These are phyloP conservation scores for Ischnura elegans DNA, from an alignment of 2,888 invertebrate species.

Conservation along the genomic window DNA sequence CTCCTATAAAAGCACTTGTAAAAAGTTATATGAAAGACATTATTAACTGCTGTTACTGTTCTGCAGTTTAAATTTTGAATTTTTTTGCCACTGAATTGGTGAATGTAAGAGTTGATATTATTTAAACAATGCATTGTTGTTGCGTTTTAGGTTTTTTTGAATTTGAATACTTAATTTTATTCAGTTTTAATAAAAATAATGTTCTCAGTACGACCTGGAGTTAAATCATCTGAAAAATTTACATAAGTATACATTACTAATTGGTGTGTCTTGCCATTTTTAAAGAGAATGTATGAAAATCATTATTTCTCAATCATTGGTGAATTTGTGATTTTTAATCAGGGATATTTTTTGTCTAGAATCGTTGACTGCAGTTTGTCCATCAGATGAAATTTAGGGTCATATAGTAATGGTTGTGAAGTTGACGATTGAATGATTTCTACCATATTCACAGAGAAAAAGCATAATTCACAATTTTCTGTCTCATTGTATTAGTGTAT, in stretches of 20 bases:
- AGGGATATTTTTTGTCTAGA: background rate
- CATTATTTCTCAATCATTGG: background rate
- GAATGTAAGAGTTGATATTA: background rate
- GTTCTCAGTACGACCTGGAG: background rate
- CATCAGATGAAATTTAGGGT: background rate
- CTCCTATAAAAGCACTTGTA: conserved; percentile 10
- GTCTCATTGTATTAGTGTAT: background rate
- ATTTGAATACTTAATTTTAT: background rate
- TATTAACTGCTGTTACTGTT: conserved; percentile 18
- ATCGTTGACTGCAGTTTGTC: background rate
- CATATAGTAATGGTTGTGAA: conserved; percentile 18
- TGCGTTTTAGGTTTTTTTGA: background rate
- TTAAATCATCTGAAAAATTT: background rate
- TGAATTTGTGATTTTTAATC: background rate
- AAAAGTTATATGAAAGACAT: conserved; percentile 8
- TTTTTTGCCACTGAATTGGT: background rate
- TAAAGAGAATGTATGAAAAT: background rate
- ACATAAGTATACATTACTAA: background rate
- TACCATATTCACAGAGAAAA: background rate
- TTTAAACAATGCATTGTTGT: background rate
- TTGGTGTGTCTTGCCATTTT: background rate
- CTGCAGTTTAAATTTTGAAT: conserved; percentile 18
- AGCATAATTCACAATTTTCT: conserved; percentile 23
- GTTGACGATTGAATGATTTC: background rate
- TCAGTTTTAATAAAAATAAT: background rate